Conservation (phyloP, 2,797 vertebrate species). For the Microcaecilia unicolor region DNA sequence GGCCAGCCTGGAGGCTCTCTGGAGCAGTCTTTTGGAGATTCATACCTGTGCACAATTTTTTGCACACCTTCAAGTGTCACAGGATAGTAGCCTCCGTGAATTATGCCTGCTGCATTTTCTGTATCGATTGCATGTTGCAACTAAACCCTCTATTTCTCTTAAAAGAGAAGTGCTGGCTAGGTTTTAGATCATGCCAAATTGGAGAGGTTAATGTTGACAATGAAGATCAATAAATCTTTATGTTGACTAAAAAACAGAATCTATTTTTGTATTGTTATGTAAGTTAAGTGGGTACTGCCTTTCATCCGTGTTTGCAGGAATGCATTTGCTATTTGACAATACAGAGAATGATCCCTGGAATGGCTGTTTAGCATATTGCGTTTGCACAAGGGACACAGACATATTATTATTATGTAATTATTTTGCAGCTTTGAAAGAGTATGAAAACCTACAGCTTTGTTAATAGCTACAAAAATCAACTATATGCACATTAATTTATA, state of each 20-base stretch:
- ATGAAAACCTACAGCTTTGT: background rate
- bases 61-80: too few relatives aligned
- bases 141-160: slow-evolving; percentile 6
- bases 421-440: background rate
- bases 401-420: slow-evolving; percentile 1
- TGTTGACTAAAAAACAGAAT: slow-evolving; percentile 7
- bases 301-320: slow-evolving; percentile 13
- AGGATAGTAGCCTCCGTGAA: too few relatives aligned
- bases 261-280: background rate
- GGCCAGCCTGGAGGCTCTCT: too few relatives aligned
- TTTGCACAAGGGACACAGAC: background rate
- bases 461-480: background rate
- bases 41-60: too few relatives aligned
- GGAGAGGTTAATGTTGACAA: slow-evolving; percentile 9
- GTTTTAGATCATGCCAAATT: slow-evolving; percentile 3
- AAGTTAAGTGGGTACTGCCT: slow-evolving; percentile 3
- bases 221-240: slow-evolving; percentile 10
- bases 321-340: slow-evolving; percentile 4
- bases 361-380: slow-evolving; percentile 1
- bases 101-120: background rate
- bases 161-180: background rate
- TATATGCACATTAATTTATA: too few relatives aligned
- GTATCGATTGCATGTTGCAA: background rate
- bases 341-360: slow-evolving; percentile 1
- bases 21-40: too few relatives aligned